Percentiles rank a stretch among this genome's conserved stretches.
Evolutionary conservation across 2,113 vertebrate species (phyloP).

Genomic region (Myotis davidii): DNA sequence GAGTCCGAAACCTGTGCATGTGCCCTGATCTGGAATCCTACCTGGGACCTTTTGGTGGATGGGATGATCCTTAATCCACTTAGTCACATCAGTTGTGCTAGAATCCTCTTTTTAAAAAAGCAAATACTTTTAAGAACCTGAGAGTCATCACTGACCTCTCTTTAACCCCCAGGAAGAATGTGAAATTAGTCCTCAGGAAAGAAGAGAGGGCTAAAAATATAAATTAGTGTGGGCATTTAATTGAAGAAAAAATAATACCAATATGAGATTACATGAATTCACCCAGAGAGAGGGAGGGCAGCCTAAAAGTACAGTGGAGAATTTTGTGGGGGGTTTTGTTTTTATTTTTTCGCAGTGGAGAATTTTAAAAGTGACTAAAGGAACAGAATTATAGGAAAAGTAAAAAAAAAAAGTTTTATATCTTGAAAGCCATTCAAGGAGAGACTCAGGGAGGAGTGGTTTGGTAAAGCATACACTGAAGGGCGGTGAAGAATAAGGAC

Average conservation of each 20-base stretch:
- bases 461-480: not conserved
- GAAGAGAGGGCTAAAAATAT: not conserved
- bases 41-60: too few relatives aligned
- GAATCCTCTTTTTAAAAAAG: not conserved
- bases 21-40: too few relatives aligned
- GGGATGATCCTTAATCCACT: too few relatives aligned
- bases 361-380: not conserved
- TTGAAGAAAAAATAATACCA: constrained; percentile 1
- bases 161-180: not conserved
- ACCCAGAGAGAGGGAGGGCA: not conserved
- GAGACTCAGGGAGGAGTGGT: not conserved
- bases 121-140: not conserved
- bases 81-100: too few relatives aligned
- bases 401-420: not conserved
- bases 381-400: not conserved
- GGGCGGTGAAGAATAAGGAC: not conserved
- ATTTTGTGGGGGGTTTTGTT: too few relatives aligned
- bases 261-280: constrained; percentile 1
- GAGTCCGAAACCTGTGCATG: too few relatives aligned
- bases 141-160: not conserved
- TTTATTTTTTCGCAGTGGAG: not conserved
- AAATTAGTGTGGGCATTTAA: not conserved
- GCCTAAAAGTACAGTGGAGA: not conserved
- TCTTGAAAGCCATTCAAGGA: not conserved
- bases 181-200: not conserved